Evolutionary conservation across 37 sponge, comb jelly and placozoan species (phyloP).

Genomic region (Spongilla lacustris): DNA sequence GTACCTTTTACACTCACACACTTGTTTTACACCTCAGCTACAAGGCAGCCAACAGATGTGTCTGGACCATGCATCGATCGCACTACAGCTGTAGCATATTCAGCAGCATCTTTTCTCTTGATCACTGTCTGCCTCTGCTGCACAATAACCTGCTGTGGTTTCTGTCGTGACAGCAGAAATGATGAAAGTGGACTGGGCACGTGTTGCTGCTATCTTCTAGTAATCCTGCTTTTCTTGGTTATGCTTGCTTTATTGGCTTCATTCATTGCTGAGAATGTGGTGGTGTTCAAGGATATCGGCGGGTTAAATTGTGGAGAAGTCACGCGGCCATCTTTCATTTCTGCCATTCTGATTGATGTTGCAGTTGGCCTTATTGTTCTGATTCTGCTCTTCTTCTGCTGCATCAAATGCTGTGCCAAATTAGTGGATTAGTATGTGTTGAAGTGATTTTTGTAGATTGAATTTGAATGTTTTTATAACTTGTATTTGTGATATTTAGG

Average conservation of each 20-base stretch:
- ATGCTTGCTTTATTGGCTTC: neutral
- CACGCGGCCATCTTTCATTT: neutral
- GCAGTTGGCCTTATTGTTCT: neutral
- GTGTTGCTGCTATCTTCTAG: neutral
- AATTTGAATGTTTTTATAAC: neutral
- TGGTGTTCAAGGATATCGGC: neutral
- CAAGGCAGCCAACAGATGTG: neutral
- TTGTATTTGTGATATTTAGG: too few species aligned
- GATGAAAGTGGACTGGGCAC: neutral
- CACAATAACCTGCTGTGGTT: neutral
- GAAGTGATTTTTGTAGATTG: neutral
- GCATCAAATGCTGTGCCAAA: neutral
- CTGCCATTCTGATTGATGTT: neutral
- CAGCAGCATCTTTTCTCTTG: neutral
- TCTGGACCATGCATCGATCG: neutral
- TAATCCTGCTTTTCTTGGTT: neutral
- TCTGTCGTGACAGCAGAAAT: neutral
- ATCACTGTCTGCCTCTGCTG: neutral
- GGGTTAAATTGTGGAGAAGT: neutral
- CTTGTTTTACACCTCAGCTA: neutral
- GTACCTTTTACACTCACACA: neutral
- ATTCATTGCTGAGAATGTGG: neutral
- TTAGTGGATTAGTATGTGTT: neutral
- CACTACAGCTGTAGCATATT: neutral
- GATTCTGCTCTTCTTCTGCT: neutral